These are phyloP conservation scores for Prunella himalayana DNA, from an alignment of 2,113 vertebrate genomes.

Conservation along the genomic window DNA sequence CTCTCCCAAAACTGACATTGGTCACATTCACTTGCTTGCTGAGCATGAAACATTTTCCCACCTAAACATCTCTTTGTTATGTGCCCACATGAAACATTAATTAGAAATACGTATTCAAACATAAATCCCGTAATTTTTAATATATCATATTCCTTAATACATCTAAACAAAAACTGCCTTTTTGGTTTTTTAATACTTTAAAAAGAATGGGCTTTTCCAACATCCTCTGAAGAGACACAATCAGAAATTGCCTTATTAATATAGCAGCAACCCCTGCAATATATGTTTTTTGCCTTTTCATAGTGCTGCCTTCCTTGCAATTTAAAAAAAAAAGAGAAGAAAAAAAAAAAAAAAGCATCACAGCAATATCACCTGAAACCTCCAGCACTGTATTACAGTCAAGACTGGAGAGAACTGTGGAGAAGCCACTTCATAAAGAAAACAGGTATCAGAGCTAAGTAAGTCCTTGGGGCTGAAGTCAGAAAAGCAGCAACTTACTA, in stretches of 20 bases:
- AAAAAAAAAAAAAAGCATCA: not conserved
- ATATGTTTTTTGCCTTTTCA: not conserved
- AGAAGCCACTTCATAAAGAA: not conserved
- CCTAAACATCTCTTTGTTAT: not conserved
- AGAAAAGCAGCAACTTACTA: not conserved
- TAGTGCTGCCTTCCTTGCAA: not conserved
- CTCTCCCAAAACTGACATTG: not conserved
- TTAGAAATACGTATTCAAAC: not conserved
- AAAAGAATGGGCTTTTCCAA: not conserved
- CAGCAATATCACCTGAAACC: not conserved
- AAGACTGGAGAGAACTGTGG: not conserved
- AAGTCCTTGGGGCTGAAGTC: not conserved
- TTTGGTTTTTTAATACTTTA: not conserved
- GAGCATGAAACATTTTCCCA: not conserved
- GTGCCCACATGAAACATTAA: not conserved
- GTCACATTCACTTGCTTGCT: not conserved
- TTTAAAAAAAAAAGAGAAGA: not conserved
- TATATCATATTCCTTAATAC: not conserved
- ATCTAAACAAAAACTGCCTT: not conserved
- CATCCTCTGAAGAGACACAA: not conserved
- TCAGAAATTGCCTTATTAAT: not conserved
- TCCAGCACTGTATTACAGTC: not conserved
- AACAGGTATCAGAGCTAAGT: not conserved
- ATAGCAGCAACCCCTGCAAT: not conserved
- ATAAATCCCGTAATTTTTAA: not conserved